Evolutionary conservation across 2,113 vertebrate genomes (phyloP), one percentile per base, ranked within the genome.

Genomic region (Spizaetus ornatus): DNA sequence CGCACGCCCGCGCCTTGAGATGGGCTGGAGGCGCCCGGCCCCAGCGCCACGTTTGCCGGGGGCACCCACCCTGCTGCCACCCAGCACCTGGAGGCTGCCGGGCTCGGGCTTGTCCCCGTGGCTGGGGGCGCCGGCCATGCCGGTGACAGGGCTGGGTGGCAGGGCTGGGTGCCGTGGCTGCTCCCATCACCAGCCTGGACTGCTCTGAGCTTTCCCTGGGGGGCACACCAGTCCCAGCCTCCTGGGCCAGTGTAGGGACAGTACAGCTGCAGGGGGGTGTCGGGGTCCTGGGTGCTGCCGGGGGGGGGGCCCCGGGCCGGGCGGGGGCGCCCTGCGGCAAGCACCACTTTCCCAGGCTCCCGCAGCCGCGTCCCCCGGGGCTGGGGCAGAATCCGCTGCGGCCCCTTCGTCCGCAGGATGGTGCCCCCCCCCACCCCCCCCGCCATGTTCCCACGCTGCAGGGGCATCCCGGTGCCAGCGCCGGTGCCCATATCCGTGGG

Each of bases 401-500:
- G 48, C 13, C 21, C 18, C 63, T 56, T 55, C 10, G 4, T 84
- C 88, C 12, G 9, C 93, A 86, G 95, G 91, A 94, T 94, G 47
- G n/a, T 82, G 79, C 55, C 29, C 50, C 27, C 27, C 18, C 29
- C 50, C 27, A 23, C 18, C 29, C 0, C 25, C 20, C 50, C 38
- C 38, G 1, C 56, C 27, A 2, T 8, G 3, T 91, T 88, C 80
- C 83, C 83, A 63, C 7, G 7, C 32, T 53, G 61, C 11, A 36
- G 5, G 59, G 82, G 88, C 70, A 67, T 84, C 88, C 38, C 38
- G 9, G 80, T 90, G 92, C 96, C 96, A 90, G 67, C 2, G 11
- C 79, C 29, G 6, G 92, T 87, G 88, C 90, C 97, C 80, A 59
- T 53, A 93, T 96, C 93, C 92, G 36, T 23, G 91, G 91, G 94